These are phyloP conservation scores for Gryllus longicercus DNA, from an alignment of 2,888 invertebrate species.

Conservation along the genomic window DNA sequence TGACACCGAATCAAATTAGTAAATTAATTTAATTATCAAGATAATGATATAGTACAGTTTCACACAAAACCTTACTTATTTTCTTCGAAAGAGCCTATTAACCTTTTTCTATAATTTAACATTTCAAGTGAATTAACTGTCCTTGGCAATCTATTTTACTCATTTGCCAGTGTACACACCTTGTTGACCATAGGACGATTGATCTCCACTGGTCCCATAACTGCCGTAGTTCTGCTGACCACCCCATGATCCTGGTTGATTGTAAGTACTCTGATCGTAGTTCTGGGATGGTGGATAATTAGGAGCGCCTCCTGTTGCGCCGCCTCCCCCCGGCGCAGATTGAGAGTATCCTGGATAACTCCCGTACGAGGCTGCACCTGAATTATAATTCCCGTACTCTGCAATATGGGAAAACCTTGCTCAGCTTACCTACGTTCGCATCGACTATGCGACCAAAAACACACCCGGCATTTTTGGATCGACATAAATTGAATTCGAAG, in stretches of 20 bases:
- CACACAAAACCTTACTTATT: too few species aligned
- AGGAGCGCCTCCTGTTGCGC: constrained; percentile 33
- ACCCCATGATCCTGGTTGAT: constrained; percentile 35
- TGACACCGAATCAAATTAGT: too few species aligned
- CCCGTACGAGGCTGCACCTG: constrained; percentile 37
- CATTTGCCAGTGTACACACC: constrained; percentile 17
- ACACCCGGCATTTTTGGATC: constrained; percentile 17
- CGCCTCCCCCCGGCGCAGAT: constrained; percentile 36
- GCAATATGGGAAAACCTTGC: constrained; percentile 23
- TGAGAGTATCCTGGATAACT: constrained; percentile 38
- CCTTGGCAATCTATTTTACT: too few species aligned
- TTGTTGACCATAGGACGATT: constrained; percentile 32
- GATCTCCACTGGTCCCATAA: constrained; percentile 34
- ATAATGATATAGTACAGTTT: too few species aligned
- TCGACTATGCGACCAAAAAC: constrained; percentile 2
- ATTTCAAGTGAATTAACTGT: too few species aligned
- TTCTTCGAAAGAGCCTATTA: too few species aligned
- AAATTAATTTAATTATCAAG: too few species aligned
- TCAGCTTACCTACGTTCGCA: neutral
- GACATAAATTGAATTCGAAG: neutral
- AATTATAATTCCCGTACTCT: constrained; percentile 38
- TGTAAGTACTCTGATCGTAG: constrained; percentile 37
- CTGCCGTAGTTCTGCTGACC: constrained; percentile 34
- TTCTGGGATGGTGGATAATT: constrained; percentile 35
- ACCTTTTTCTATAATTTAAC: too few species aligned